phyloP scores from a whole-genome alignment of 2,797 vertebrate genomes.

The Lophotriccus pileatus region DNA sequence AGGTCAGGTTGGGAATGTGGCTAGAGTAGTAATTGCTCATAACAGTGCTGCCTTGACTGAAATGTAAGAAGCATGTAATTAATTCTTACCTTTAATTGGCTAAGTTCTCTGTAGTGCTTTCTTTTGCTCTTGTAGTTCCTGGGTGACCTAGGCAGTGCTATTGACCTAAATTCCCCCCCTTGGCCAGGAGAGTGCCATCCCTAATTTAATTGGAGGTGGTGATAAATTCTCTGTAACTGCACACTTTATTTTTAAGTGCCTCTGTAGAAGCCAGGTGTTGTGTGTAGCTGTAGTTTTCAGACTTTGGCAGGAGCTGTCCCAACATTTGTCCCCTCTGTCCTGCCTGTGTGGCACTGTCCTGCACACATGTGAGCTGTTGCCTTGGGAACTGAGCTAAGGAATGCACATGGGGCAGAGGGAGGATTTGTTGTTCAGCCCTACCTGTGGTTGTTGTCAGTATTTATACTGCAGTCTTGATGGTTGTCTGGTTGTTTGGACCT shows the following conservation, averaged over 20 bases:
- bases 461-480: background rate
- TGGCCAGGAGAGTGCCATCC: background rate
- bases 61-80: background rate
- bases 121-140: background rate
- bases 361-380: background rate
- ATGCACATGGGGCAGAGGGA: accelerated
- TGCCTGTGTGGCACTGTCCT: background rate
- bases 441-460: background rate
- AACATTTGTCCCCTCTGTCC: background rate
- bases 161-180: background rate
- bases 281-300: background rate
- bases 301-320: background rate
- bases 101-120: background rate
- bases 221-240: background rate
- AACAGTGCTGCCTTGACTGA: background rate
- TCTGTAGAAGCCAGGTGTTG: background rate
- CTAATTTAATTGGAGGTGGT: background rate
- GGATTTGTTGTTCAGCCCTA: background rate
- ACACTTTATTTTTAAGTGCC: background rate
- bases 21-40: background rate
- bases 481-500: background rate
- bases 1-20: background rate
- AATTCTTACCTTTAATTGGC: constrained; percentile 21
- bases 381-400: background rate
- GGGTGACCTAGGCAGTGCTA: background rate